Percentiles rank a stretch among this genome's conserved stretches.
These are phyloP conservation scores for Nibea albiflora DNA, from an alignment of 2,113 vertebrate species.

Conservation along the genomic window DNA sequence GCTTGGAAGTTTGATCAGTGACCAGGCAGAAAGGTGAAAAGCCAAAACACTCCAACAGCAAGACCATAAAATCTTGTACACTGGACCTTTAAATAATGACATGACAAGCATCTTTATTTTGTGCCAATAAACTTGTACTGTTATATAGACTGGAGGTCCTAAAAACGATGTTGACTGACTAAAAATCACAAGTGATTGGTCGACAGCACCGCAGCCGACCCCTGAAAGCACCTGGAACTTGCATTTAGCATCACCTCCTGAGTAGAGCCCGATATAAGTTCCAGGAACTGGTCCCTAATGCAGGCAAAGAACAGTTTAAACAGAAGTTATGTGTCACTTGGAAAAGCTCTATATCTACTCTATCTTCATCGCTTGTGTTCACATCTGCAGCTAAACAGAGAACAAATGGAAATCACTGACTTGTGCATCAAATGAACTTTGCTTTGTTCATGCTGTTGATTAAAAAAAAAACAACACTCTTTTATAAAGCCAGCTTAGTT, in stretches of 20 bases:
- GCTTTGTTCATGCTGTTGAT: background rate
- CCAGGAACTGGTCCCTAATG: background rate
- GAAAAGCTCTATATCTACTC: background rate
- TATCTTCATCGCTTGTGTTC: background rate
- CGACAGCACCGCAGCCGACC: no score
- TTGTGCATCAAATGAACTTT: background rate
- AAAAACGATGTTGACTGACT: no score
- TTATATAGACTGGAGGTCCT: no score
- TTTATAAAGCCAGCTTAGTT: conserved; percentile 6
- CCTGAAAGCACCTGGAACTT: background rate
- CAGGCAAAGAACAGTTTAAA: background rate
- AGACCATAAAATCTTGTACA: no score
- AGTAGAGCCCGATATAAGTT: background rate
- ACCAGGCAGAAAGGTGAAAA: no score
- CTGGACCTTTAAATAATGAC: no score
- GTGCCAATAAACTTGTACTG: no score
- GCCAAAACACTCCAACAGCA: no score
- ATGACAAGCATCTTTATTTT: no score
- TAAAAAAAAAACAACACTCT: background rate
- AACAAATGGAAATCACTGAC: background rate
- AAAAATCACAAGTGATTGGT: no score
- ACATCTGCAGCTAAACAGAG: background rate
- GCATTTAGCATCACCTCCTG: background rate
- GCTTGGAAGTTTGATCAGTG: no score
- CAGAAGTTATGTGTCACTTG: no score